These are phyloP conservation scores for Myopa tessellatipennis DNA, from an alignment of 2,888 invertebrate genomes.

Conservation along the genomic window DNA sequence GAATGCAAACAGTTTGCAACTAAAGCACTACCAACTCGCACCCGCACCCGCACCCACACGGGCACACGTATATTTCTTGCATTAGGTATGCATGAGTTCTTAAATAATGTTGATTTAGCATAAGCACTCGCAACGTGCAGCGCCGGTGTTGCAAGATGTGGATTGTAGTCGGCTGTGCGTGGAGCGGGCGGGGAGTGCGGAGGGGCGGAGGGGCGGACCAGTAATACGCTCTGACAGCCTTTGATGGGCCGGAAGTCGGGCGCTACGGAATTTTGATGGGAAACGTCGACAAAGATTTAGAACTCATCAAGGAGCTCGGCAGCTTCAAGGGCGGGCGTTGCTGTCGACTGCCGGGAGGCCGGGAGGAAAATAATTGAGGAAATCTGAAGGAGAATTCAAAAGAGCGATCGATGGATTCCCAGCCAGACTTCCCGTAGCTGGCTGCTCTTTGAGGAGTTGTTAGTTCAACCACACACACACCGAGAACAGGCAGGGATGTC, in stretches of 20 bases:
- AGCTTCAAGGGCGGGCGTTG: background rate
- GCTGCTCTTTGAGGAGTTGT: too few relatives aligned
- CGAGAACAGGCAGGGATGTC: too few relatives aligned
- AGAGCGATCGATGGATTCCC: too few relatives aligned
- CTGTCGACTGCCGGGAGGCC: background rate
- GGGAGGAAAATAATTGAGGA: background rate
- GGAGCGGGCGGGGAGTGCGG: background rate
- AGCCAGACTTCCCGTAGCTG: too few relatives aligned
- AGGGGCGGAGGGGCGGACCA: background rate
- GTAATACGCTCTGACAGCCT: constrained; percentile 20
- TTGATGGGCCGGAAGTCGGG: constrained; percentile 13
- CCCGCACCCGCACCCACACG: background rate
- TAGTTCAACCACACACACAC: too few relatives aligned
- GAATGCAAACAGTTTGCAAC: constrained; percentile 33
- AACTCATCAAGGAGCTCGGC: background rate
- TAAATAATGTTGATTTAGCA: constrained; percentile 67
- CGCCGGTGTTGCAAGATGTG: background rate
- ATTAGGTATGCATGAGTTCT: constrained; percentile 65
- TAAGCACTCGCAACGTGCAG: constrained; percentile 53
- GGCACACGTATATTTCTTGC: constrained; percentile 45
- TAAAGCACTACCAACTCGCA: constrained; percentile 9
- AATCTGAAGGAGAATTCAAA: background rate
- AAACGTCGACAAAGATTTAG: constrained; percentile 31
- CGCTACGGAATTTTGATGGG: constrained; percentile 32
- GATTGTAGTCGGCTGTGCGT: background rate